These are phyloP conservation scores for Python bivittatus DNA, from an alignment of 2,113 vertebrate species.

Conservation along the genomic window DNA sequence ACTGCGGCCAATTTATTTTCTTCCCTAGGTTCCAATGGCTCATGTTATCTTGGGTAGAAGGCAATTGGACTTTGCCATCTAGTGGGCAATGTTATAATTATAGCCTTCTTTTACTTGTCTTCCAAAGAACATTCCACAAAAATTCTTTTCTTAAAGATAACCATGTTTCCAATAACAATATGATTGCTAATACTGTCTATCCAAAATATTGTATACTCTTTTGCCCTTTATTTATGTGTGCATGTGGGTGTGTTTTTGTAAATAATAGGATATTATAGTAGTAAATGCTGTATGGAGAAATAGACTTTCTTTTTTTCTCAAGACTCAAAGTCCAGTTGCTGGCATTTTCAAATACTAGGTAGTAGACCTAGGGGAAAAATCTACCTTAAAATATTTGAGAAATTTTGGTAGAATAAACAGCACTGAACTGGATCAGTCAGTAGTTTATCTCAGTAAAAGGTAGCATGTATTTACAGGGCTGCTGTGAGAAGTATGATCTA, in stretches of 20 bases:
- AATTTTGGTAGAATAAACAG: not conserved
- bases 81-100: conserved; percentile 53
- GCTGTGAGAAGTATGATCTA: not conserved
- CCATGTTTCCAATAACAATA: not conserved
- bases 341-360: not conserved
- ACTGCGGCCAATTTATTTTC: not conserved
- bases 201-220: not conserved
- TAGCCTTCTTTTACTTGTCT: not conserved
- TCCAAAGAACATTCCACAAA: not conserved
- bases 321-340: not conserved
- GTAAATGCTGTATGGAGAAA: too few relatives aligned
- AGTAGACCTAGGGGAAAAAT: not conserved
- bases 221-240: too few relatives aligned
- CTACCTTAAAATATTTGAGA: not conserved
- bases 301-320: not conserved
- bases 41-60: conserved; percentile 13
- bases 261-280: not conserved
- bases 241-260: not conserved
- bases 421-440: too few relatives aligned
- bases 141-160: not conserved
- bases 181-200: not conserved
- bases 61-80: conserved; percentile 61
- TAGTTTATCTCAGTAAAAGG: not conserved
- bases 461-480: not conserved
- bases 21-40: accelerated